These are phyloP conservation scores for Aporrectodea caliginosa DNA, from an alignment of 1,140 invertebrate genomes.

Conservation along the genomic window DNA sequence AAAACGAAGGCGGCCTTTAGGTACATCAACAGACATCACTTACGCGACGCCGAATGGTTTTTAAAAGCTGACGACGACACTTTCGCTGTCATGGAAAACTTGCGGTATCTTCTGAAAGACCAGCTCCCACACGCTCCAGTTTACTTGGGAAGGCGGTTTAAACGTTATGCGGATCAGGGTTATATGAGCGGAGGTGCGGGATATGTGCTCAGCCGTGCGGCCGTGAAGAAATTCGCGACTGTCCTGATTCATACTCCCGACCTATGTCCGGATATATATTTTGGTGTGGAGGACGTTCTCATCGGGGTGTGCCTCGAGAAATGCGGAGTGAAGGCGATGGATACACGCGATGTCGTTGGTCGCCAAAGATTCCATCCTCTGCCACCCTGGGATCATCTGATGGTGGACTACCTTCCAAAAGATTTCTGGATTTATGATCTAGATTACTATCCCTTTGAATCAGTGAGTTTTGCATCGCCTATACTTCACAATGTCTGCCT, in stretches of 20 bases:
- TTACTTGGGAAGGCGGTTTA: conserved; percentile 15
- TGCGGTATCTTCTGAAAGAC: conserved; percentile 18
- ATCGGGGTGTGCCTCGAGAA: neutral
- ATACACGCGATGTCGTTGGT: neutral
- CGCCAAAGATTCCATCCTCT: conserved; percentile 55
- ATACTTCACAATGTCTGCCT: no score
- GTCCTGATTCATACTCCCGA: neutral
- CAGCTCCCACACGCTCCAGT: neutral
- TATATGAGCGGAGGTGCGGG: conserved; percentile 86
- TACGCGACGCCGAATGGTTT: conserved; percentile 52
- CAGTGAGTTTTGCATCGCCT: no score
- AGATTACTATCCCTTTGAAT: conserved; percentile 45
- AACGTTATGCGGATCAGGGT: conserved; percentile 61
- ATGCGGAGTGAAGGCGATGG: neutral
- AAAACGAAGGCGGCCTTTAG: conserved; percentile 51
- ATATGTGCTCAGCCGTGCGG: conserved; percentile 48
- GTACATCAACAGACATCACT: conserved; percentile 68
- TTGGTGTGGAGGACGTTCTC: neutral
- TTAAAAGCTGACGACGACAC: conserved; percentile 41
- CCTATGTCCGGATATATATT: neutral
- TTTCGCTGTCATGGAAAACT: conserved; percentile 26
- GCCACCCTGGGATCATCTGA: conserved; percentile 65
- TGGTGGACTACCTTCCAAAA: conserved; percentile 44
- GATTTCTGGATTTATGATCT: conserved; percentile 51
- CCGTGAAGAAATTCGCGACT: conserved; percentile 38